Percentiles rank a stretch among this genome's conserved stretches.
Evolutionary conservation across 1,140 invertebrate genomes (phyloP).

Genomic region (Aphelinus certus): DNA sequence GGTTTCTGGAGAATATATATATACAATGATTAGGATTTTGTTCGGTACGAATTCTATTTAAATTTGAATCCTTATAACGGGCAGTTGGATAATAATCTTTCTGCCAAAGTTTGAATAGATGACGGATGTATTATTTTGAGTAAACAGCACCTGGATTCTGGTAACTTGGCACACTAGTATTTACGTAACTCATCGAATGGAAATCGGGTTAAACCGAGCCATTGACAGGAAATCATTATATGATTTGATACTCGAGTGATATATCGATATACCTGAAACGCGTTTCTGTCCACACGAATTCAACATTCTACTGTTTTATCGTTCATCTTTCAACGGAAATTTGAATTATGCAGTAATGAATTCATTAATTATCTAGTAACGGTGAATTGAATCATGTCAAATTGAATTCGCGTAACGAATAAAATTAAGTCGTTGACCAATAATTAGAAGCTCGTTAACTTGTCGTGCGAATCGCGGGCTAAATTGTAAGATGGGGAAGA

Average conservation of each 20-base stretch:
- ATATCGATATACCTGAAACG: background rate
- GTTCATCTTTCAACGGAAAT: background rate
- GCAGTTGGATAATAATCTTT: no score
- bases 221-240: no score
- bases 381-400: background rate
- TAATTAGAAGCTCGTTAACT: slow-evolving; percentile 33
- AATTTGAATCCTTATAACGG: no score
- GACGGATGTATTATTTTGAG: no score
- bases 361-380: slow-evolving; percentile 8
- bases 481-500: slow-evolving; percentile 18
- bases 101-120: no score
- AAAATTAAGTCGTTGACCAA: background rate
- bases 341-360: background rate
- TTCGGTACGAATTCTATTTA: no score
- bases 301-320: slow-evolving; percentile 9
- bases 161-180: no score
- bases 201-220: no score
- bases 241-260: background rate
- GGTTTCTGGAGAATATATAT: no score
- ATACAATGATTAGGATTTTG: no score
- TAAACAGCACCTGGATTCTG: no score
- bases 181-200: no score
- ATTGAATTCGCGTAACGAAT: background rate
- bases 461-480: slow-evolving; percentile 16
- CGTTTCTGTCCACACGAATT: background rate